Conservation (phyloP, 2,113 vertebrate genomes). For the Sminthopsis crassicaudata region DNA sequence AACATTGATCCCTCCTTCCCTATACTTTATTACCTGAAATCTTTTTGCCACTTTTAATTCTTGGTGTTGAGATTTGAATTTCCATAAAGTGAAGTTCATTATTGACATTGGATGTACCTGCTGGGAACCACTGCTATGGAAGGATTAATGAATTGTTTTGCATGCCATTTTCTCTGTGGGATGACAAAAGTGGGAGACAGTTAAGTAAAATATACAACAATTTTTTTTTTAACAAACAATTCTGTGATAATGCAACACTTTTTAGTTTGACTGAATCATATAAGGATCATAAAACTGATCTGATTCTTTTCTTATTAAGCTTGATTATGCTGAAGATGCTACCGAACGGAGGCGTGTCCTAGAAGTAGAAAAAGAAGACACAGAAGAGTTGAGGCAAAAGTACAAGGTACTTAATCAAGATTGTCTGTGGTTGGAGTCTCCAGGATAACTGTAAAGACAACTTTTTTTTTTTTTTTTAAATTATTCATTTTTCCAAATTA, state of each 20-base stretch:
- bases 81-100: constrained; percentile 34
- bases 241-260: background rate
- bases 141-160: background rate
- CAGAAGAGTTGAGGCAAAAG: constrained; percentile 97
- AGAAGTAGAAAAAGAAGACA: constrained; percentile 99
- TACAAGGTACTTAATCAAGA: constrained; percentile 90
- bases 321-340: constrained; percentile 98
- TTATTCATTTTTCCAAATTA: no score
- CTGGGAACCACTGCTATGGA: background rate
- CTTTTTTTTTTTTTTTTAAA: no score
- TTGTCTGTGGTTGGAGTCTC: rapidly evolving
- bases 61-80: background rate
- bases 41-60: constrained; percentile 2
- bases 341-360: constrained; percentile 97
- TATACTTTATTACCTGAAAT: constrained; percentile 15
- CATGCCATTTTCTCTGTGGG: background rate
- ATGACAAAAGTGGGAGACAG: background rate
- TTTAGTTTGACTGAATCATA: constrained; percentile 30
- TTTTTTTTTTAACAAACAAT: constrained; percentile 22
- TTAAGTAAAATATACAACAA: background rate
- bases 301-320: constrained; percentile 80
- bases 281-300: constrained; percentile 46
- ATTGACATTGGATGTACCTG: background rate
- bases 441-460: background rate
- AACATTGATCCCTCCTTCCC: rapidly evolving